A percentile compares a stretch with the other conserved stretches of the same genome.
Conservation (phyloP, 2,797 vertebrate genomes). For the Natrix natrix region DNA sequence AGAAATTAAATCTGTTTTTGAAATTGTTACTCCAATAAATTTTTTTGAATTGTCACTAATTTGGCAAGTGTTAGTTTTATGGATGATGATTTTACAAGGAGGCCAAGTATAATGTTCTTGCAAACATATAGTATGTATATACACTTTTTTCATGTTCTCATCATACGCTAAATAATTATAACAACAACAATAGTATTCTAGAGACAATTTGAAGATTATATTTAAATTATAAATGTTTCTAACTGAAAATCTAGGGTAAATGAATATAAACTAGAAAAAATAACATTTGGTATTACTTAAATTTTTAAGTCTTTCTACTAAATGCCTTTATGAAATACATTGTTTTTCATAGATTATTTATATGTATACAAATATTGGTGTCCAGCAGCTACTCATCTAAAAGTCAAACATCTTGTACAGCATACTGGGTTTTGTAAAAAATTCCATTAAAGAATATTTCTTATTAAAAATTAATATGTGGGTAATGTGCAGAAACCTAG, state of each 20-base stretch:
- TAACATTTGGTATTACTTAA: neutral
- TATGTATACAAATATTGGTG: neutral
- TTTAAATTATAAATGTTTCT: neutral
- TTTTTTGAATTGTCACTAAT: neutral
- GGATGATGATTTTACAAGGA: neutral
- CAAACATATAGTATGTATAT: neutral
- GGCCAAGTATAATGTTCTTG: neutral
- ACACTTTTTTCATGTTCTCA: neutral
- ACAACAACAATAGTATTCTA: neutral
- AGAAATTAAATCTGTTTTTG: neutral
- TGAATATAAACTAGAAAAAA: neutral
- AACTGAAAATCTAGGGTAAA: neutral
- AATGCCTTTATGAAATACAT: neutral
- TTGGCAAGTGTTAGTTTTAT: neutral
- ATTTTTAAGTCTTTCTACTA: neutral
- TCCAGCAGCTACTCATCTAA: neutral
- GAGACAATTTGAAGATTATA: neutral
- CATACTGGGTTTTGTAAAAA: neutral
- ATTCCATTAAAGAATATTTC: neutral
- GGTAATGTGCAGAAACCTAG: neutral
- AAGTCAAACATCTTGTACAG: neutral
- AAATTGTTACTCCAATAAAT: neutral
- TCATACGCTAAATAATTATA: neutral
- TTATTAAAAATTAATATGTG: neutral
- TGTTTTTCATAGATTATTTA: neutral